Conservation (phyloP, 2,113 vertebrate species). For the Arizona elegans region DNA sequence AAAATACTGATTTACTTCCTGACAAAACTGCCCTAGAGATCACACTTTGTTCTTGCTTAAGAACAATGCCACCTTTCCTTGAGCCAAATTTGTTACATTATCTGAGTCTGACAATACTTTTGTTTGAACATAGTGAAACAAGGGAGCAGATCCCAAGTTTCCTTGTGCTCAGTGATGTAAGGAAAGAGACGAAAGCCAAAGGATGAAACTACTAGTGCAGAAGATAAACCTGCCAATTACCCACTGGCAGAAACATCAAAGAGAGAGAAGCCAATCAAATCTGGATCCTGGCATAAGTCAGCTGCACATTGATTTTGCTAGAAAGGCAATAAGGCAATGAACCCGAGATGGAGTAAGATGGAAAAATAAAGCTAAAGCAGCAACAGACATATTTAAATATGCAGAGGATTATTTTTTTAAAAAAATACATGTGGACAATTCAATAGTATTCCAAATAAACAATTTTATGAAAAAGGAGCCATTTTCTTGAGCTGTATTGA, state of each 20-base stretch:
- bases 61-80: constrained; percentile 32
- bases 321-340: background rate
- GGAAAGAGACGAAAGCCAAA: constrained; percentile 33
- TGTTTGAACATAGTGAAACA: constrained; percentile 21
- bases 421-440: background rate
- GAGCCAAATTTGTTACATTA: constrained; percentile 22
- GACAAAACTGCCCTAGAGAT: constrained; percentile 23
- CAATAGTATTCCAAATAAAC: background rate
- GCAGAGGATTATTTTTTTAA: fast-evolving
- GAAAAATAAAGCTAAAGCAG: background rate
- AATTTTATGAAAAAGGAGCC: background rate
- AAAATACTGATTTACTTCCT: constrained; percentile 40
- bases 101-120: background rate
- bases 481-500: background rate
- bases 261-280: background rate
- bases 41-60: constrained; percentile 22
- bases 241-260: constrained; percentile 16
- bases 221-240: constrained; percentile 35
- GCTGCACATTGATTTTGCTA: constrained; percentile 23
- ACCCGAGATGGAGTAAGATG: background rate
- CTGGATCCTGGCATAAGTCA: constrained; percentile 2
- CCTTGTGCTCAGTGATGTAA: constrained; percentile 38
- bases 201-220: constrained; percentile 8
- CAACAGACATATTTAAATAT: background rate
- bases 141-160: background rate